Evolutionary conservation across 2,113 vertebrate species (phyloP), one percentile per base, ranked within the genome.

Genomic region (Penelope pileata): DNA sequence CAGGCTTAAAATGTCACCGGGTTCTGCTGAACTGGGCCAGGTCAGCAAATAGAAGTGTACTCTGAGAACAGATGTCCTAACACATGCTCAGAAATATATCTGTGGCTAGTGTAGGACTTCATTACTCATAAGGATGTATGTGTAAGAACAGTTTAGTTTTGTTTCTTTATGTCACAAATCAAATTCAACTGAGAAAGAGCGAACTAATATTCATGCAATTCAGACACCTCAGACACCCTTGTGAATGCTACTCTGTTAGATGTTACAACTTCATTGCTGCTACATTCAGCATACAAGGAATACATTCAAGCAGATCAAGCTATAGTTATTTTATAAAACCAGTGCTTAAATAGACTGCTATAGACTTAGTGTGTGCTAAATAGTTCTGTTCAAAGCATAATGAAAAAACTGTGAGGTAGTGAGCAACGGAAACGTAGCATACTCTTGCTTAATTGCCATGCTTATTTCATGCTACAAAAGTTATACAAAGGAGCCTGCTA

Each of bases 21-120:
- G 70, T 83, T 84, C 76, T 82, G 51, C 34, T 68, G 38, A 88
- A 30, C 36, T 70, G 29, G 34, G 59, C 45, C 42, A 38, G 21
- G 18, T 48, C 62, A 93, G 75, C 58, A 90, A 64, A 60, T 50
- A 48, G 29, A 84, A 69, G 12, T 4, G 4, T 30, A 22, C 32
- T 59, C 32, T 79, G 43, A 43, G 88, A 94, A 51, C 34, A 93
- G 34, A 79, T 32, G 66, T 36, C 48, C 12, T 58, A 75, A 27
- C 32, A 38, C 2, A 16, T 32, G 16, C 38, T 47, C 32, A 43
- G 58, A 32, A 59, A 92, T 32, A 0, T 5, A 78, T 74, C 54
- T 80, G 9, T 42, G 69, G 12, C 69, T n/a, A 24, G 16, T 1
- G 0, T 0, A 63, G 47, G 32, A 81, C 15, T 0, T 0, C 45